Conservation (phyloP, 1,140 invertebrate species). For the Dryas iulia region DNA sequence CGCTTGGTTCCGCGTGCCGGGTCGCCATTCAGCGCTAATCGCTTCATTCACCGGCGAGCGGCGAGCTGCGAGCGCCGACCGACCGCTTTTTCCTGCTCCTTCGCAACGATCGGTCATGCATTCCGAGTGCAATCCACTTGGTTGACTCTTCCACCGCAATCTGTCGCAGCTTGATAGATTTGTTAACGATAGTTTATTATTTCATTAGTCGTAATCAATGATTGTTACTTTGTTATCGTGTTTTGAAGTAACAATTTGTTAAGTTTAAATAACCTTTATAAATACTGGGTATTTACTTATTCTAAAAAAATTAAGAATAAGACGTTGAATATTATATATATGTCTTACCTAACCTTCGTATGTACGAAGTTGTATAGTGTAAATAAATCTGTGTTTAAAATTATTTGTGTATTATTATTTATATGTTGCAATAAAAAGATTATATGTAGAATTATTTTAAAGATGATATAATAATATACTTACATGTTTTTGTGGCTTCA, state of each 20-base stretch:
- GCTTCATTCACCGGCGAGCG: constrained; percentile 64
- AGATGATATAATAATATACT: too few relatives aligned
- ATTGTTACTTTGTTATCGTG: not conserved
- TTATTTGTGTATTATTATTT: too few relatives aligned
- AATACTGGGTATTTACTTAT: too few relatives aligned
- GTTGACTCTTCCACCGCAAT: constrained; percentile 21
- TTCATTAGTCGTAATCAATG: not conserved
- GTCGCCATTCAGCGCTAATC: constrained; percentile 71
- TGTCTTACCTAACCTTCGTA: too few relatives aligned
- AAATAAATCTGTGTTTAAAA: too few relatives aligned
- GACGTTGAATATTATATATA: too few relatives aligned
- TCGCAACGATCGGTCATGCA: constrained; percentile 69
- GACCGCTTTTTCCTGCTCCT: constrained; percentile 62
- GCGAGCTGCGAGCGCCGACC: constrained; percentile 20
- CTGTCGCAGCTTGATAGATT: constrained; percentile 38
- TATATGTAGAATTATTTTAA: too few relatives aligned
- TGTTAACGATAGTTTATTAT: constrained; percentile 22
- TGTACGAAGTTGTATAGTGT: too few relatives aligned
- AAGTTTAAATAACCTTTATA: not conserved
- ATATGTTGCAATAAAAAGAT: too few relatives aligned
- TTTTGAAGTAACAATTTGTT: not conserved
- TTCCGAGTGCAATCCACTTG: constrained; percentile 45
- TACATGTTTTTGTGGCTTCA: too few relatives aligned
- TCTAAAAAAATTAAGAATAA: too few relatives aligned
- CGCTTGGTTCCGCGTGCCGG: constrained; percentile 75